phyloP scores from a whole-genome alignment of 2,888 invertebrate genomes.

The Hirtodrosophila histrioides region DNA sequence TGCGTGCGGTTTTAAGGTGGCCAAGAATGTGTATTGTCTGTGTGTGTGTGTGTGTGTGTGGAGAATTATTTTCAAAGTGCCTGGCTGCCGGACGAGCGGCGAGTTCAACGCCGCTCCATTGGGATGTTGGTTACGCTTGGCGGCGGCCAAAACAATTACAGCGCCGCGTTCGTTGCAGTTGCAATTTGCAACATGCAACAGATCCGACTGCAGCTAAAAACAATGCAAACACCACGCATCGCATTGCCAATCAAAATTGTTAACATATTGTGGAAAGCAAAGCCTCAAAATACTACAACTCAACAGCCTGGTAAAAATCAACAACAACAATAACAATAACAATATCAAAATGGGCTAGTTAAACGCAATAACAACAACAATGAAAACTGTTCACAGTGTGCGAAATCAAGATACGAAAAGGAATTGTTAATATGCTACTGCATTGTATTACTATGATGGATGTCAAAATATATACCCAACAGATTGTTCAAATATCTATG shows the following conservation, averaged over 20 bases:
- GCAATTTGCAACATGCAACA: constrained; percentile 75
- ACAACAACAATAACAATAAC: constrained; percentile 7
- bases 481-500: background rate
- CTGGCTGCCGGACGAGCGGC: constrained; percentile 25
- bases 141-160: constrained; percentile 54
- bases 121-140: constrained; percentile 69
- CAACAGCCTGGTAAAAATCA: constrained; percentile 36
- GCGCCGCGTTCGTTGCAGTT: constrained; percentile 31
- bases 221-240: constrained; percentile 68
- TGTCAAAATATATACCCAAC: constrained; percentile 16
- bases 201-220: constrained; percentile 48
- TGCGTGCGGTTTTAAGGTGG: constrained; percentile 43
- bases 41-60: constrained; percentile 36
- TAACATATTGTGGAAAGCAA: constrained; percentile 63
- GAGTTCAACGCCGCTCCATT: constrained; percentile 62
- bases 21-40: constrained; percentile 54
- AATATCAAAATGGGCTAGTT: constrained; percentile 16
- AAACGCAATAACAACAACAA: constrained; percentile 8
- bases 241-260: constrained; percentile 69
- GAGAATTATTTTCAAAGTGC: constrained; percentile 45
- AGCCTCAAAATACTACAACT: constrained; percentile 39
- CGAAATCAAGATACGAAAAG: constrained; percentile 44
- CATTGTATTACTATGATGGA: constrained; percentile 24
- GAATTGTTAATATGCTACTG: constrained; percentile 27
- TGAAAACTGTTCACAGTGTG: constrained; percentile 28